These are phyloP conservation scores for Petrophora chlorosata DNA, from an alignment of 2,888 invertebrate genomes.

Conservation along the genomic window DNA sequence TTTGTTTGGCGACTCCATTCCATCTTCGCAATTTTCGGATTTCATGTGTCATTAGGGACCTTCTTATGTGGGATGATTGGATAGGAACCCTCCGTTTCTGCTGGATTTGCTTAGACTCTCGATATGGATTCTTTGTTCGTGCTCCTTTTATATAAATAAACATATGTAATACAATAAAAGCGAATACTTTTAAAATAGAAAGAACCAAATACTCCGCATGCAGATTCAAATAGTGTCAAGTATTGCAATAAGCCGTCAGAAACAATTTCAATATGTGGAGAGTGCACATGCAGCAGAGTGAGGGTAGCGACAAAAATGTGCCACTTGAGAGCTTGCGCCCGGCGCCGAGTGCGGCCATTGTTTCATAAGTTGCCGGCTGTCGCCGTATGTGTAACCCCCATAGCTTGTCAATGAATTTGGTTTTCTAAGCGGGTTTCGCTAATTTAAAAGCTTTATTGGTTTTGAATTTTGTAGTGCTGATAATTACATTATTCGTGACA, in stretches of 20 bases:
- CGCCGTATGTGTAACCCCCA: slow-evolving; percentile 12
- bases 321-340: slow-evolving; percentile 18
- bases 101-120: slow-evolving; percentile 16
- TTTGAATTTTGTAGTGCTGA: too few relatives aligned
- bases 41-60: slow-evolving; percentile 53
- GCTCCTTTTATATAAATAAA: too few relatives aligned
- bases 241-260: slow-evolving; percentile 10
- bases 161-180: too few relatives aligned
- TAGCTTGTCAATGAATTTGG: not conserved
- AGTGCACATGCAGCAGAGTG: slow-evolving; percentile 18
- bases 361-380: slow-evolving; percentile 25
- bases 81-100: slow-evolving; percentile 26
- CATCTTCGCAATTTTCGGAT: slow-evolving; percentile 52
- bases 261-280: slow-evolving; percentile 25
- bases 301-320: slow-evolving; percentile 27
- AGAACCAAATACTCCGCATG: not conserved
- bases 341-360: slow-evolving; percentile 21
- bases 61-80: slow-evolving; percentile 44
- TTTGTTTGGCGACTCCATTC: slow-evolving; percentile 55
- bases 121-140: slow-evolving; percentile 17
- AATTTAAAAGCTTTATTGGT: too few relatives aligned
- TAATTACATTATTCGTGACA: too few relatives aligned
- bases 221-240: slow-evolving; percentile 19
- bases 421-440: too few relatives aligned
- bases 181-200: too few relatives aligned